phyloP scores from a whole-genome alignment of 2,797 vertebrate species.

The Gobio occitaniae region DNA sequence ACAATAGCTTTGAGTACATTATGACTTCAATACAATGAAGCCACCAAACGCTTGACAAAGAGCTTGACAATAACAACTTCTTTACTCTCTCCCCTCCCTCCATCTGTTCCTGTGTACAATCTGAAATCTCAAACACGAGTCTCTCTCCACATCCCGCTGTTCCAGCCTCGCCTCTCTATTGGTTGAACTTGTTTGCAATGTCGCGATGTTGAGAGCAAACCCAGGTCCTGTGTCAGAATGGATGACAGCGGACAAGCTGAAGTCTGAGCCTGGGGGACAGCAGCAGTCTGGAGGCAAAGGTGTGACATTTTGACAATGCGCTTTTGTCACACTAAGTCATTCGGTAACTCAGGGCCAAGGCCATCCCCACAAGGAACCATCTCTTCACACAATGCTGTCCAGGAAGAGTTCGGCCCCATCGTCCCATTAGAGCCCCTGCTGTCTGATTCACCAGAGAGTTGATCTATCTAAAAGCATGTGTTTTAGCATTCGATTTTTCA shows the following conservation, averaged over 20 bases:
- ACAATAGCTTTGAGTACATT: slow-evolving; percentile 12
- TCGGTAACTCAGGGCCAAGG: slow-evolving; percentile 34
- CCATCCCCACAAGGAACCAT: slow-evolving; percentile 23
- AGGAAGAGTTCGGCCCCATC: neutral
- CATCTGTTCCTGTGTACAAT: slow-evolving; percentile 17
- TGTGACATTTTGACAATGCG: slow-evolving; percentile 53
- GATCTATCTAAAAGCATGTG: slow-evolving; percentile 27
- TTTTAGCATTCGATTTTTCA: slow-evolving; percentile 31
- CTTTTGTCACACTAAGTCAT: slow-evolving; percentile 48
- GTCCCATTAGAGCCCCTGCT: slow-evolving; percentile 28
- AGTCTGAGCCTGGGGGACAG: slow-evolving; percentile 43
- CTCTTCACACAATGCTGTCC: neutral
- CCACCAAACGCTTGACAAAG: slow-evolving; percentile 32
- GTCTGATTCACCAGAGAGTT: slow-evolving; percentile 19
- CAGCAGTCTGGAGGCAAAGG: slow-evolving; percentile 41
- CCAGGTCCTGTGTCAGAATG: slow-evolving; percentile 33
- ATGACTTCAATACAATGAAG: slow-evolving; percentile 27
- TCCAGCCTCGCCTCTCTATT: neutral
- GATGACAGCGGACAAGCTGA: slow-evolving; percentile 54
- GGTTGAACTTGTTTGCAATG: slow-evolving; percentile 15
- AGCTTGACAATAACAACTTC: slow-evolving; percentile 13
- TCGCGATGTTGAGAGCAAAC: neutral
- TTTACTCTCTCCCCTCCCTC: neutral
- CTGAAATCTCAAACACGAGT: slow-evolving; percentile 5
- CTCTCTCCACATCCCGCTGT: slow-evolving; percentile 2